Evolutionary conservation across 2,797 vertebrate species (phyloP), one percentile per base, ranked within the genome.

Genomic region (Sebastes jordani): DNA sequence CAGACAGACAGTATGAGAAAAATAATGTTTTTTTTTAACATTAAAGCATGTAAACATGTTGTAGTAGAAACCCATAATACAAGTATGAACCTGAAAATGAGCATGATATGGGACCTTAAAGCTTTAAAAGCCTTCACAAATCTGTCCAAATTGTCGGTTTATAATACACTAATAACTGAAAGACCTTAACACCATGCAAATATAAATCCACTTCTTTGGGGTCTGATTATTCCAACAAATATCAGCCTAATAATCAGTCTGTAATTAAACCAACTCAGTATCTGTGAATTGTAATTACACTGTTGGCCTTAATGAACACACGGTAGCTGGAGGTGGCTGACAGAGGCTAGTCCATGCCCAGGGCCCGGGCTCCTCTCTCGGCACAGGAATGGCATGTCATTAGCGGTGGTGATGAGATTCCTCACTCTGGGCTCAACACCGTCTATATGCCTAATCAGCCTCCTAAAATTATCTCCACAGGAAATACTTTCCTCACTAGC

Each of bases 221-320:
- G 80, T 90, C 86, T 87, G 88, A 92, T 93, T 91, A 92, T 90
- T 90, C 74, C 82, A 64, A 87, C 87, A 93, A 94, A 92, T 94
- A 92, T 94, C 91, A 90, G 89, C 74, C 82, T 89, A 88, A 90
- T 93, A 93, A 94, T 94, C 92, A 92, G 93, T 76, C 76, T 89
- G 90, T 92, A 93, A 94, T 93, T 93, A 95, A 95, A 88, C 86
- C 85, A 78, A 91, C 71, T 83, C 90, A 81, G 90, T 92, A 92
- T 93, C 93, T 92, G 87, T 88, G 86, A 91, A 91, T 91, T 90
- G 90, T 92, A 93, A 93, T 93, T 93, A 95, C 89, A 86, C 88
- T 78, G 89, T 88, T 91, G 88, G 90, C 86, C 90, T 91, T 95
- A 95, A 96, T 95, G 94, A 95, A 95, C 91, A 95, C 91, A 93